Evolutionary conservation across 2,888 invertebrate genomes (phyloP).

Genomic region (Diabrotica balteata): DNA sequence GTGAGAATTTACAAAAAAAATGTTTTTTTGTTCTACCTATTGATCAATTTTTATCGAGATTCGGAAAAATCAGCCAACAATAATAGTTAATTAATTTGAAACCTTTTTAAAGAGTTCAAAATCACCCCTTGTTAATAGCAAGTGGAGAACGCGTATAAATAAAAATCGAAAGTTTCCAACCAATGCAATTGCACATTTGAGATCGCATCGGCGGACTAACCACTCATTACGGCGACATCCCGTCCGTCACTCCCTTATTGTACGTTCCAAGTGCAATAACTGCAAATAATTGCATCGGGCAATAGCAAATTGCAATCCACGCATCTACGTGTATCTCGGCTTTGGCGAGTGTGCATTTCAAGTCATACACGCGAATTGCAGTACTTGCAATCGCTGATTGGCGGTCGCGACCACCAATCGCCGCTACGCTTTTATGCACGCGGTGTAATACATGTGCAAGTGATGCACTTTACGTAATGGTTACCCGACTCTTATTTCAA

Average conservation of each 20-base stretch:
- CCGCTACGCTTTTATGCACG: conserved; percentile 27
- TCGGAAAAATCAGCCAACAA: too few relatives aligned
- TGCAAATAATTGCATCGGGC: conserved; percentile 23
- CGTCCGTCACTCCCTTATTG: conserved; percentile 23
- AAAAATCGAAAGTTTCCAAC: conserved; percentile 3
- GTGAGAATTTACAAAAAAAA: too few relatives aligned
- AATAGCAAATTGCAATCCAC: conserved; percentile 29
- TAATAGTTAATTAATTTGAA: too few relatives aligned
- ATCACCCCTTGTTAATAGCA: too few relatives aligned
- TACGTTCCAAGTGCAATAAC: conserved; percentile 19
- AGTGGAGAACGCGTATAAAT: too few relatives aligned
- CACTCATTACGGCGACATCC: conserved; percentile 12
- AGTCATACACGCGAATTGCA: conserved; percentile 35
- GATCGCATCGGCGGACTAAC: conserved; percentile 9
- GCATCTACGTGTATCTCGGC: conserved; percentile 11
- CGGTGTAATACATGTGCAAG: conserved; percentile 33
- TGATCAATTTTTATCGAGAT: too few relatives aligned
- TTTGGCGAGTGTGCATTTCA: conserved; percentile 10
- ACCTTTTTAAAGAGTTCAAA: too few relatives aligned
- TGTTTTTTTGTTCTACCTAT: too few relatives aligned
- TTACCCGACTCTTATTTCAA: conserved; percentile 30
- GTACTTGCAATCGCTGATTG: conserved; percentile 36
- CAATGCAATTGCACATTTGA: conserved; percentile 19
- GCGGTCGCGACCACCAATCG: conserved; percentile 31
- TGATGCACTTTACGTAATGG: conserved; percentile 31